Base-by-base conservation (phyloP, 2,113 vertebrate species). In the Dasyornis broadbenti region DNA sequence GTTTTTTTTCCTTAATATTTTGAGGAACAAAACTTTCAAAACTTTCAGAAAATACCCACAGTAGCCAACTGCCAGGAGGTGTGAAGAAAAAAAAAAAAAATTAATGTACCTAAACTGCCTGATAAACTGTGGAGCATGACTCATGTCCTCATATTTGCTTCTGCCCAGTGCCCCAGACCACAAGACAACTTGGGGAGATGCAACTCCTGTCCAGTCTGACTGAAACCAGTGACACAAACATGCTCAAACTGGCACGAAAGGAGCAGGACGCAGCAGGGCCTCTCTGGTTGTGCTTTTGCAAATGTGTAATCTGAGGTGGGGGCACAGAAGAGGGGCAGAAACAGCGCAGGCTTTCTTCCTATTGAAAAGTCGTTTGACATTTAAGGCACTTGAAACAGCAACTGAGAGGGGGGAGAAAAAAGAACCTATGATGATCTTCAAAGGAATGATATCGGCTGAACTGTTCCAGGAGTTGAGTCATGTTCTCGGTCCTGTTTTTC, bases 11-110 rank as follows among this genome's bases (percentile, higher is more conserved):
- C 59, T 92, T 44, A 44, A 12, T 65, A 68, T 81, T 97, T 96
- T 96, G 93, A 97, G 96, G 95, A 95, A 95, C 76, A 73, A 92
- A 96, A 94, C 79, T 75, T 81, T 2, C 22, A 70, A 83, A 96
- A 93, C 56, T 86, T 93, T 11, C 68, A 79, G 79, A 93, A 96
- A 97, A 95, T 68, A 94, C 94, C 94, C 88, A 86, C 54, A 86
- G 76, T 37, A 65, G 44, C 68, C 60, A 96, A 90, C 37, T 54
- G 81, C 47, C 50, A 19, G 30, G n/a, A 49, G 27, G 28, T 22
- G 10, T 8, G 27, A 4, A 19, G 30, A 23, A 37, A n/a, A 42
- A 13, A 70, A n/a, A 30, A 6, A 37, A 49, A 37, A 63, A 37
- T 28, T 39, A 37, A 84, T 35, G 5, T 15, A 56, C 72, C 49